phyloP scores from a whole-genome alignment of 1,140 invertebrate genomes.

The Cherax destructor region DNA sequence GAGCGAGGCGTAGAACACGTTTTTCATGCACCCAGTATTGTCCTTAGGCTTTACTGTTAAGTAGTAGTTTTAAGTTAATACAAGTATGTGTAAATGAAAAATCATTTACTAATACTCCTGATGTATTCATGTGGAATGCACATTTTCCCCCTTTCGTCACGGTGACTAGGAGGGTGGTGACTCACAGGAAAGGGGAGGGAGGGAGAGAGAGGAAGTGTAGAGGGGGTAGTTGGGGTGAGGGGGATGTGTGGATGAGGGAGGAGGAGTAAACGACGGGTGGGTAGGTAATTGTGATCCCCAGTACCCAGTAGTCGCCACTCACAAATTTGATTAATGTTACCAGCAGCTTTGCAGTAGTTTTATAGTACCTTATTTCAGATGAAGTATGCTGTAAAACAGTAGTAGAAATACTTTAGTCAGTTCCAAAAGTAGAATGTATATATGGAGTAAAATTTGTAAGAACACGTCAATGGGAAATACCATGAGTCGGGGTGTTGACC shows the following conservation, averaged over 20 bases:
- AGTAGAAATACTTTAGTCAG: neutral
- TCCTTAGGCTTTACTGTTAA: no score
- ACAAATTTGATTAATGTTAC: neutral
- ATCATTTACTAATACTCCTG: no score
- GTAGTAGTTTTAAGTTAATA: no score
- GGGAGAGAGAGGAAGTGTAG: neutral
- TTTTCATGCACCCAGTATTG: no score
- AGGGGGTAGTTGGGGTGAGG: neutral
- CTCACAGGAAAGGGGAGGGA: constrained; percentile 9
- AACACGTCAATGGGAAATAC: constrained; percentile 54
- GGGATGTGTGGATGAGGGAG: neutral
- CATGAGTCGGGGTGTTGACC: constrained; percentile 43
- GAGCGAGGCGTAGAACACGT: no score
- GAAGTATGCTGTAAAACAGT: neutral
- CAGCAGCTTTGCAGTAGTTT: no score
- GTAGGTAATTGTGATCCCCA: no score
- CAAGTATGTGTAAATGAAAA: no score
- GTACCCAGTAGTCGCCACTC: neutral
- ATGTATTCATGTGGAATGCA: no score
- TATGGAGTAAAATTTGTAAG: neutral
- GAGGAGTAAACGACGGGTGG: neutral
- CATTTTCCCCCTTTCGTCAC: neutral
- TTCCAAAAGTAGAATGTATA: neutral
- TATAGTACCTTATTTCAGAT: no score
- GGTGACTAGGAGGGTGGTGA: constrained; percentile 2